Evolutionary conservation across 2,113 vertebrate genomes (phyloP).

Genomic region (Poecile atricapillus): DNA sequence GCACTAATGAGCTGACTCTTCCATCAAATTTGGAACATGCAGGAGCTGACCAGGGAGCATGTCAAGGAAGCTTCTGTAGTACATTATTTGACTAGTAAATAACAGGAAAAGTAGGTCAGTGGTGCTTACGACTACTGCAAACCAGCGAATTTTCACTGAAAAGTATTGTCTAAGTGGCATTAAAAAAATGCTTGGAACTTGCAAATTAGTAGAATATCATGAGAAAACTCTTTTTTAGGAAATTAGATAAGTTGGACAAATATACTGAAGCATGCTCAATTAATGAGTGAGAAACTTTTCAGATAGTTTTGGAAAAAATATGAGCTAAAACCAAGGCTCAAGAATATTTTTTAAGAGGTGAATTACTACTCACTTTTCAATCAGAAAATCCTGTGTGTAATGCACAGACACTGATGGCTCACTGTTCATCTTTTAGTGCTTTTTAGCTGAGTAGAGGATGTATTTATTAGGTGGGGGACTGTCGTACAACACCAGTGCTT

Average conservation of each 20-base stretch:
- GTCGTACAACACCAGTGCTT: background rate
- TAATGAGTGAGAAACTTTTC: background rate
- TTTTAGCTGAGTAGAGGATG: background rate
- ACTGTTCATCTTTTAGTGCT: background rate
- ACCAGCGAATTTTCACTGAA: background rate
- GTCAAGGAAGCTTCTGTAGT: background rate
- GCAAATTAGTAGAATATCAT: background rate
- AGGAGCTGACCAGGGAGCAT: slow-evolving; percentile 47
- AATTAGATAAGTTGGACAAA: background rate
- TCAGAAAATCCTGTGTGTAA: background rate
- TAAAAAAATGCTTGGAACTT: background rate
- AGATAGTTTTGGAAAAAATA: background rate
- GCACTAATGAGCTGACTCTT: slow-evolving; percentile 63
- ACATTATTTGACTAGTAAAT: slow-evolving; percentile 56
- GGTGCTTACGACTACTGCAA: background rate
- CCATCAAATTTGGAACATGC: slow-evolving; percentile 40
- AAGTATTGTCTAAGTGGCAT: background rate
- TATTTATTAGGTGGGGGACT: background rate
- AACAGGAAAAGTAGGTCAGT: slow-evolving; percentile 53
- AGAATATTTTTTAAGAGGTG: background rate
- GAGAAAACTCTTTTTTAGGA: background rate
- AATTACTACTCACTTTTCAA: background rate
- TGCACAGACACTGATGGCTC: background rate
- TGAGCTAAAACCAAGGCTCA: background rate
- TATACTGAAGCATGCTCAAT: background rate